Evolutionary conservation across 2,113 vertebrate species (phyloP).

Genomic region (Marcusenius ussheri): DNA sequence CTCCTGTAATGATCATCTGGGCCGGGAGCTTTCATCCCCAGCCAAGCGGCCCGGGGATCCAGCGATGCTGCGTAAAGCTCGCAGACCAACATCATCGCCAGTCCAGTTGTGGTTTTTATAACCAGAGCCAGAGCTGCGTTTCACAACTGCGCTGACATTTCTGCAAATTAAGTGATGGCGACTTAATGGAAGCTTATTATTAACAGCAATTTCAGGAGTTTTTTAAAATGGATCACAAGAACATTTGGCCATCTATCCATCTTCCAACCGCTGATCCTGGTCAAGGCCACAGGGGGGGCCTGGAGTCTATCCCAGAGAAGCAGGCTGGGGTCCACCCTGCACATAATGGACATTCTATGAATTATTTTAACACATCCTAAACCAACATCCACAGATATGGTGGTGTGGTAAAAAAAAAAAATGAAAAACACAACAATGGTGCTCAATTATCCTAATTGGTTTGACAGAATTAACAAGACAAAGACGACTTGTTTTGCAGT

Average conservation of each 20-base stretch:
- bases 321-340: not conserved
- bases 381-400: not conserved
- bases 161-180: not conserved
- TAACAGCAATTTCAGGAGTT: not conserved
- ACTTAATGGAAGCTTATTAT: conserved; percentile 1
- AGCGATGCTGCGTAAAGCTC: conserved; percentile 45
- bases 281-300: not conserved
- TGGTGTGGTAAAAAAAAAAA: not conserved
- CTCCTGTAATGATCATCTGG: conserved; percentile 33
- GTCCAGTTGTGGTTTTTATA: conserved; percentile 39
- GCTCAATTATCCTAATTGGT: not conserved
- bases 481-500: not conserved
- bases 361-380: not conserved
- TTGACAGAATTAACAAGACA: not conserved
- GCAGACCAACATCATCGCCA: conserved; percentile 45
- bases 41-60: conserved; percentile 49
- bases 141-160: not conserved
- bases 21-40: conserved; percentile 41
- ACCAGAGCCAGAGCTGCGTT: not conserved
- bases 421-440: not conserved
- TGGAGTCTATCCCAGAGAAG: not conserved
- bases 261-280: not conserved
- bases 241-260: not conserved
- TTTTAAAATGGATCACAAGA: not conserved
- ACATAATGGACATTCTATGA: not conserved